These are phyloP conservation scores for Ostrea edulis DNA, from an alignment of 1,140 invertebrate genomes.

Conservation along the genomic window DNA sequence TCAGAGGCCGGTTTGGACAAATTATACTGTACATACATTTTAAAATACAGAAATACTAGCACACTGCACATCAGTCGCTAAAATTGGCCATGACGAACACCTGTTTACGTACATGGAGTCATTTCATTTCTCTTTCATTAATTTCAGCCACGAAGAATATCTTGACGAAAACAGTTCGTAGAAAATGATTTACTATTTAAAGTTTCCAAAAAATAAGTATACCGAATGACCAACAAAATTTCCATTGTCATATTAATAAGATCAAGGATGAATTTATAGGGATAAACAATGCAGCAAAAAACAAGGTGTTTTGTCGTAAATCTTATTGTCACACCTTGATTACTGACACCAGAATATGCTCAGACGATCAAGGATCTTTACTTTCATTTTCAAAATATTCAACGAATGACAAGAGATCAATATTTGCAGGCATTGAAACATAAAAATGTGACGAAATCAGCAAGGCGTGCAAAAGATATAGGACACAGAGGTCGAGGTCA, in stretches of 20 bases:
- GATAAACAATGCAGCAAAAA: not conserved
- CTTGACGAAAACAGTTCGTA: not conserved
- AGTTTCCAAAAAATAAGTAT: not conserved
- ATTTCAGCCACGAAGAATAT: too few relatives aligned
- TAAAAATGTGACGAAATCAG: not conserved
- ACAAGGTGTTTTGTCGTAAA: slow-evolving; percentile 15
- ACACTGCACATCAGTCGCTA: too few relatives aligned
- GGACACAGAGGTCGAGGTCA: not conserved
- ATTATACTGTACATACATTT: too few relatives aligned
- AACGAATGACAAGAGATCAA: not conserved
- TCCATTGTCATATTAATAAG: not conserved
- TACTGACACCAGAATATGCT: not conserved
- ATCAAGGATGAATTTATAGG: not conserved
- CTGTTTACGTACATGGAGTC: too few relatives aligned
- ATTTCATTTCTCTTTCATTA: too few relatives aligned
- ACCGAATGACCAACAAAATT: not conserved
- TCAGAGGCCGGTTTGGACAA: too few relatives aligned
- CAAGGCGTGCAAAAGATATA: not conserved
- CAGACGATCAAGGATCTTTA: not conserved
- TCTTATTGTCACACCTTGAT: not conserved
- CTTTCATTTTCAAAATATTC: not conserved
- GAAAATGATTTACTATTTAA: not conserved
- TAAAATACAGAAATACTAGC: too few relatives aligned
- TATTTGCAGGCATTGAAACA: not conserved
- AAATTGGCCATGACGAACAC: too few relatives aligned